Evolutionary conservation across 1,140 invertebrate genomes (phyloP).

Genomic region (Diorhabda elongata): DNA sequence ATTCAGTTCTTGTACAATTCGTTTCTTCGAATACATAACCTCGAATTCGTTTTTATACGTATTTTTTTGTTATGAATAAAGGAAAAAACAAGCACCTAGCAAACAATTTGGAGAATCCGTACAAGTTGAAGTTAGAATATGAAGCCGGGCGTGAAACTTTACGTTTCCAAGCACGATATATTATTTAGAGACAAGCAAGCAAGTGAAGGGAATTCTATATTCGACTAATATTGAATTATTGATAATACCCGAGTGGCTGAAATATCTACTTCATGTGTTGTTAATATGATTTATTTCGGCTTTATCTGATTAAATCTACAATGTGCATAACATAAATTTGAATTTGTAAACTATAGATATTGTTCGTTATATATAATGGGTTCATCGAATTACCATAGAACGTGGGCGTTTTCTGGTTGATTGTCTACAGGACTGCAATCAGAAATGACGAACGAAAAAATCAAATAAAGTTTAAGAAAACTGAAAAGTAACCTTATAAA

Average conservation of each 20-base stretch:
- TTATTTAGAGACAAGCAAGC: background rate
- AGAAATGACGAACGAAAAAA: no score
- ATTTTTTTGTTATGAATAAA: background rate
- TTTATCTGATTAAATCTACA: background rate
- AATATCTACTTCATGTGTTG: conserved; percentile 1
- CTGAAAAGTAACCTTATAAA: no score
- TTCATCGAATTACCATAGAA: no score
- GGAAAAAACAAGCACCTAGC: background rate
- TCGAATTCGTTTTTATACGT: background rate
- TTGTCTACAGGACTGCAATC: conserved; percentile 28
- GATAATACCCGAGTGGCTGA: background rate
- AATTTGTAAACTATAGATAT: background rate
- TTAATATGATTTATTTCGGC: background rate
- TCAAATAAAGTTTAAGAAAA: no score
- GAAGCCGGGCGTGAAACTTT: background rate
- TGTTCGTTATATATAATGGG: background rate
- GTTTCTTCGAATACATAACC: no score
- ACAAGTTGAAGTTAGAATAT: background rate
- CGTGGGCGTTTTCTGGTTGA: conserved; percentile 17
- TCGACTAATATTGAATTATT: conserved; percentile 1
- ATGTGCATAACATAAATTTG: background rate
- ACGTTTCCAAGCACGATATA: background rate
- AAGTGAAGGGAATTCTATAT: background rate
- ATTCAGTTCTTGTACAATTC: no score
- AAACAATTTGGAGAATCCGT: conserved; percentile 7